Percentiles rank a stretch among this genome's conserved stretches.
phyloP scores from a whole-genome alignment of 2,888 invertebrate species.

The Melanostoma mellinum region DNA sequence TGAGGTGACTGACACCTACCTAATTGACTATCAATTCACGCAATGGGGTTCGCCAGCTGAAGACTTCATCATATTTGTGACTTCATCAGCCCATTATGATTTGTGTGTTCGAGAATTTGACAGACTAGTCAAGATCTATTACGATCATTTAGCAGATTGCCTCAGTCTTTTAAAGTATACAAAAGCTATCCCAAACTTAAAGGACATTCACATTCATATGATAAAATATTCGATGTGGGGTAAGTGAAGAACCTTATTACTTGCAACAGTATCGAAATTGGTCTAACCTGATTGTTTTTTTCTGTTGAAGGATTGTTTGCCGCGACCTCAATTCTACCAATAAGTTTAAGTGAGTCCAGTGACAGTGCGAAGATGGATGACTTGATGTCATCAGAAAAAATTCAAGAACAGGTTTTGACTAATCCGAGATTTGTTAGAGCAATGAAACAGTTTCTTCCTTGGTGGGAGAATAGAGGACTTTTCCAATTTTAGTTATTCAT shows the following conservation, averaged over 20 bases:
- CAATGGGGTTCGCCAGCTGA: constrained; percentile 75
- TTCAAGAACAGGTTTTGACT: constrained; percentile 68
- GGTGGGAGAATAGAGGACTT: constrained; percentile 76
- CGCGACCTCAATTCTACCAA: constrained; percentile 75
- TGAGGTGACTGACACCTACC: constrained; percentile 76
- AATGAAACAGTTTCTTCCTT: constrained; percentile 77
- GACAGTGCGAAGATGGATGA: too few species aligned
- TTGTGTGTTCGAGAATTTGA: constrained; percentile 78
- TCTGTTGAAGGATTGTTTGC: constrained; percentile 76
- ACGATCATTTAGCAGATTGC: constrained; percentile 75
- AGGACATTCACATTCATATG: constrained; percentile 78
- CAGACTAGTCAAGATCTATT: constrained; percentile 78
- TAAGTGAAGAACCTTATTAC: constrained; percentile 33
- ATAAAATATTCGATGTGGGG: constrained; percentile 76
- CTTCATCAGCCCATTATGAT: constrained; percentile 77
- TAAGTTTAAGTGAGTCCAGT: constrained; percentile 75
- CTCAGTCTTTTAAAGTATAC: constrained; percentile 75
- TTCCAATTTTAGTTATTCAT: constrained; percentile 63
- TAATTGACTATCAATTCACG: constrained; percentile 78
- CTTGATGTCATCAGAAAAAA: constrained; percentile 61
- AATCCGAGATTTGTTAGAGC: constrained; percentile 75
- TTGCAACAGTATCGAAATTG: background rate
- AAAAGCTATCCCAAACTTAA: constrained; percentile 75
- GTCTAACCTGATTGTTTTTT: background rate
- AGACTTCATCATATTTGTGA: constrained; percentile 78